Evolutionary conservation across 2,888 invertebrate species (phyloP), one percentile per base, ranked within the genome.

Genomic region (Tipula unca): DNA sequence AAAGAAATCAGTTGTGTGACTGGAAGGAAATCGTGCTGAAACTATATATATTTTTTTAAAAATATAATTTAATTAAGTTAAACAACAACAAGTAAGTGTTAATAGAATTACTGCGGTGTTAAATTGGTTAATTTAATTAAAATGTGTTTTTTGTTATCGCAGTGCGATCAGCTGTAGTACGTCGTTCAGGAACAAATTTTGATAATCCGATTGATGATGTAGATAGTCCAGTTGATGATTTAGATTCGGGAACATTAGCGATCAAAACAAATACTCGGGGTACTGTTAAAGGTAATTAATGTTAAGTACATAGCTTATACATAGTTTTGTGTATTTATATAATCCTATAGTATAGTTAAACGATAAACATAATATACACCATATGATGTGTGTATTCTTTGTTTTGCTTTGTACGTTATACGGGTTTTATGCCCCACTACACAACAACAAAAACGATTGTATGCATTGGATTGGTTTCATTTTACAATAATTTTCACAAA

Each of bases 91-190:
- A 69, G 69, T 69, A 25, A 69, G 69, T 25, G 48, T 20, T 54
- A 54, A 54, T 54, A 17, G 5, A 54, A 54, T 17, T 17, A 54
- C 8, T 54, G 48, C 4, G 1, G 8, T 54, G 48, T 54, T 5
- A 32, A 32, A 32, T 32, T 32, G 32, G 32, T 6, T 54, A 54
- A 54, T 17, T 6, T 54, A 54, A 3, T 54, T 17, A 54, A 17
- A 6, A 0, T 17, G 48, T 6, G 5, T 48, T 48, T 48, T n/a
- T n/a, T n/a, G 1, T 48, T n/a, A n/a, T n/a, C n/a, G n/a, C 8
- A 88, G 89, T 91, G 90, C 89, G 89, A 84, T 90, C 91, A 42
- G 90, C 90, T 20, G 90, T 90, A 88, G 88, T 90, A 1, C 89
- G 89, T 87, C 89, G 89, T 86, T 88, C 89, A 17, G 87, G 87